These are phyloP conservation scores for Spodoptera picta DNA, from an alignment of 2,888 invertebrate species.

Conservation along the genomic window DNA sequence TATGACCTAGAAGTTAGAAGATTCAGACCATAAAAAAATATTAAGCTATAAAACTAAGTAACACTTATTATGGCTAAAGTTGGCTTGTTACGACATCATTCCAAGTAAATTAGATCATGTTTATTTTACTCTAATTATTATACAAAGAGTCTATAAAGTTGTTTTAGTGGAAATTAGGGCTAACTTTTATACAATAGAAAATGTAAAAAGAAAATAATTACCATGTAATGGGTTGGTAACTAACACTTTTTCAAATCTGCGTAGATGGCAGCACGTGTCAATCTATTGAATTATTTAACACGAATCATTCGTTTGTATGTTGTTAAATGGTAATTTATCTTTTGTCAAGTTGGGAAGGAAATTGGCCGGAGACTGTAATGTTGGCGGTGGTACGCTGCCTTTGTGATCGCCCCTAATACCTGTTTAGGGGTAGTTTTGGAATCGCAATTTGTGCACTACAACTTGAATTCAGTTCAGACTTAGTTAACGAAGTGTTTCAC, in stretches of 20 bases:
- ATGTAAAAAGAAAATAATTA: too few relatives aligned
- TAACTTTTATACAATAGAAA: too few relatives aligned
- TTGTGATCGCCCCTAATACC: slow-evolving; percentile 48
- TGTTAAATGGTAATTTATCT: slow-evolving; percentile 78
- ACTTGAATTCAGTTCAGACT: slow-evolving; percentile 32
- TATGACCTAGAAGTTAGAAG: slow-evolving; percentile 15
- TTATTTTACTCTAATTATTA: slow-evolving; percentile 41
- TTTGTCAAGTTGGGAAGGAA: slow-evolving; percentile 69
- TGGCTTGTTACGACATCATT: slow-evolving; percentile 37
- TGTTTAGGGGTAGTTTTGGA: slow-evolving; percentile 45
- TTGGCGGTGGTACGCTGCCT: slow-evolving; percentile 46
- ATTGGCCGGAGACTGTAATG: slow-evolving; percentile 61
- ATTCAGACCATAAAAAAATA: slow-evolving; percentile 30
- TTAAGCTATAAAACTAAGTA: slow-evolving; percentile 44
- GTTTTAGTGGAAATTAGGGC: slow-evolving; percentile 17
- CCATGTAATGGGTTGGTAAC: too few relatives aligned
- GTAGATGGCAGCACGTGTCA: slow-evolving; percentile 28
- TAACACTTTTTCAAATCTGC: not conserved
- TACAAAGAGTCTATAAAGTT: slow-evolving; percentile 31
- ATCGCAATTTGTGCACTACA: slow-evolving; percentile 38
- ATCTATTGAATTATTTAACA: slow-evolving; percentile 74
- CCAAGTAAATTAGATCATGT: slow-evolving; percentile 45
- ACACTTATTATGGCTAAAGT: slow-evolving; percentile 45
- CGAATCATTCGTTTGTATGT: slow-evolving; percentile 65
- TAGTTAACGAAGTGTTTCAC: slow-evolving; percentile 15